Base-by-base conservation (phyloP, 2,888 invertebrate species). In the Andrena chrysosceles region DNA sequence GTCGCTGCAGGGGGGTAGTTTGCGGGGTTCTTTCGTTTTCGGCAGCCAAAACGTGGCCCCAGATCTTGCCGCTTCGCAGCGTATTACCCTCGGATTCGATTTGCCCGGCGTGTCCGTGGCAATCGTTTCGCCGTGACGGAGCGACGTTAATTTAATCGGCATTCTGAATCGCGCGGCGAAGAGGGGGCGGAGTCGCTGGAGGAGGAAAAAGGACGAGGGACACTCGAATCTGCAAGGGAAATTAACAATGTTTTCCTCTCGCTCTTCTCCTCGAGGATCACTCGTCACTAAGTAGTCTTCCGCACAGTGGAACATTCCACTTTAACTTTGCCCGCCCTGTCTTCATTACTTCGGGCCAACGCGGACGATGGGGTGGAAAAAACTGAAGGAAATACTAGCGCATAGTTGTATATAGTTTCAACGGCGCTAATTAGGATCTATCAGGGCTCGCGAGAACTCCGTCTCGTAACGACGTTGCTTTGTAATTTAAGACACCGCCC, bases 171-270 rank as follows among this genome's bases (percentile, higher is more conserved):
- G 89, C 89, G 85, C 80, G 83, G 72, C 59, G 68, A 49, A 52
- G 74, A 52, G 59, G 60, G 76, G 54, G 54, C n/a, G 66, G 77
- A 42, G 29, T 20, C 29, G 16, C 23, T 35, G 69, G 49, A 54
- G 33, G 59, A 29, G 16, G 35, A 8, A 49, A 42, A 52, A 16
- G 63, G 48, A 54, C 63, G 75, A 13, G 84, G 85, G 85, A 86
- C 81, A 89, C 91, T 91, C 86, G 89, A 91, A 91, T 91, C 88
- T 91, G 91, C 91, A 91, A 91, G 91, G 91, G 91, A 91, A 91
- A 91, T 91, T 91, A 91, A 91, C 91, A 91, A 90, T 90, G 91
- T 91, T 91, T 90, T 91, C 90, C 90, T 89, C 89, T 86, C 81
- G 79, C 84, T 90, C 87, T 85, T 76, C 77, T 86, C 76, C 88